Evolutionary conservation across 2,797 vertebrate species (phyloP).

Genomic region (Chanos chanos): DNA sequence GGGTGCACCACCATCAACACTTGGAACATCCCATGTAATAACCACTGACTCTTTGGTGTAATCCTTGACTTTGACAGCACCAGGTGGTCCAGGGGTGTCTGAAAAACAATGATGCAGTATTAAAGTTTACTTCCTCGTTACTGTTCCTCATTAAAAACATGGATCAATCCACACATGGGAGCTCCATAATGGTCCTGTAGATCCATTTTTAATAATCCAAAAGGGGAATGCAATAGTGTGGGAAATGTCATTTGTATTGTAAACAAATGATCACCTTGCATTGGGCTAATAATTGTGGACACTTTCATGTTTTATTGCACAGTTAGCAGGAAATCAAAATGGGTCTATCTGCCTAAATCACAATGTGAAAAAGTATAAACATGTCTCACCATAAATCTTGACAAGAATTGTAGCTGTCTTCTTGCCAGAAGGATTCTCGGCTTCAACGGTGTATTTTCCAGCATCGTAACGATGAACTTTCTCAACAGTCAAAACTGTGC

Average conservation of each 20-base stretch:
- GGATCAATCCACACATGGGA: too few species aligned
- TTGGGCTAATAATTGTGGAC: too few species aligned
- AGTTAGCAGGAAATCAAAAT: too few species aligned
- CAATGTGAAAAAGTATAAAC: too few species aligned
- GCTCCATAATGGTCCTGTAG: too few species aligned
- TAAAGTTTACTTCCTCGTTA: background rate
- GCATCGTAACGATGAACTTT: slow-evolving; percentile 94
- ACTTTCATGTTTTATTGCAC: too few species aligned
- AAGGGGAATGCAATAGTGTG: too few species aligned
- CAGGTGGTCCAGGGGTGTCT: slow-evolving; percentile 96
- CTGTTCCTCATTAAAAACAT: too few species aligned
- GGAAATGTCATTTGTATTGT: too few species aligned
- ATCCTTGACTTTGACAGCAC: slow-evolving; percentile 90
- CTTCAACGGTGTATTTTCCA: slow-evolving; percentile 94
- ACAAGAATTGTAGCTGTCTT: slow-evolving; percentile 89
- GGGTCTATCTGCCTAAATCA: background rate
- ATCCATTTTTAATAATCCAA: too few species aligned
- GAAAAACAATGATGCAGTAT: slow-evolving; percentile 19
- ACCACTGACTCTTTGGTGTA: slow-evolving; percentile 95
- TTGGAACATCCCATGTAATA: slow-evolving; percentile 96
- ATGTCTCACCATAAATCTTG: slow-evolving; percentile 90
- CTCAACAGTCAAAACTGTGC: slow-evolving; percentile 85
- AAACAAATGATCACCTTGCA: too few species aligned
- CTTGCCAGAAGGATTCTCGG: slow-evolving; percentile 98
- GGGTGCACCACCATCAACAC: slow-evolving; percentile 89